These are phyloP conservation scores for Astyanax mexicanus DNA, from an alignment of 2,797 vertebrate genomes.

Conservation along the genomic window DNA sequence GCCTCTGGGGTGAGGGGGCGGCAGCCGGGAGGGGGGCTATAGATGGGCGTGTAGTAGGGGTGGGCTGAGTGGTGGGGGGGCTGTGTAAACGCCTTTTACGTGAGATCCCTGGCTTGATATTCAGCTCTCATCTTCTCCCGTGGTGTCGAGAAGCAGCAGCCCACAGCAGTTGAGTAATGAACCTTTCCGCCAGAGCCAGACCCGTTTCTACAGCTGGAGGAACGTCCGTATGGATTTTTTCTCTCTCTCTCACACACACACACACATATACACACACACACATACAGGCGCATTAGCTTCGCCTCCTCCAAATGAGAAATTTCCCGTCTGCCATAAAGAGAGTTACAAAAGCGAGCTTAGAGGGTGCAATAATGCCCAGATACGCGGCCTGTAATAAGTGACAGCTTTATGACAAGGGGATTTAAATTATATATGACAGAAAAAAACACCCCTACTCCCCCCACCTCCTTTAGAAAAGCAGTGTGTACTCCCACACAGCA, in stretches of 20 bases:
- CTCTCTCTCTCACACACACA: too few species aligned
- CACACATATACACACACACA: constrained; percentile 12
- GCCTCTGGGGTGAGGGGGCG: constrained; percentile 36
- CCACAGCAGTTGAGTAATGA: constrained; percentile 48
- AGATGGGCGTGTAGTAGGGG: background rate
- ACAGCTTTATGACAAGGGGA: constrained; percentile 23
- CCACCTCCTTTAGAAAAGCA: constrained; percentile 26
- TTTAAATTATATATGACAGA: constrained; percentile 36
- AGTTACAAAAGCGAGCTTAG: constrained; percentile 24
- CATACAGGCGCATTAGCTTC: constrained; percentile 39
- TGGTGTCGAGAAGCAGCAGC: constrained; percentile 23
- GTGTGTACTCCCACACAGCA: constrained; percentile 36
- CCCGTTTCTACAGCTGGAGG: constrained; percentile 47
- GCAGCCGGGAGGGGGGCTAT: constrained; percentile 7
- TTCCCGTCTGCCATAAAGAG: constrained; percentile 27
- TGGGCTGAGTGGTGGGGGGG: background rate
- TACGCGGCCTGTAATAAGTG: constrained; percentile 20
- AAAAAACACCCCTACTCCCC: constrained; percentile 2
- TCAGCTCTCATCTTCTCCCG: constrained; percentile 51
- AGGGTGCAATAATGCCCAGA: constrained; percentile 21
- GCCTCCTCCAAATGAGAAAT: constrained; percentile 41
- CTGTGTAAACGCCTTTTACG: constrained; percentile 50
- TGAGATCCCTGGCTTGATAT: constrained; percentile 52
- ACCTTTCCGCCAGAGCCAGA: constrained; percentile 38
- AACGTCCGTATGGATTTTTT: constrained; percentile 47